Percentiles rank a stretch among this genome's conserved stretches.
phyloP scores from a whole-genome alignment of 2,888 invertebrate species.

The Amphipoea oculea region DNA sequence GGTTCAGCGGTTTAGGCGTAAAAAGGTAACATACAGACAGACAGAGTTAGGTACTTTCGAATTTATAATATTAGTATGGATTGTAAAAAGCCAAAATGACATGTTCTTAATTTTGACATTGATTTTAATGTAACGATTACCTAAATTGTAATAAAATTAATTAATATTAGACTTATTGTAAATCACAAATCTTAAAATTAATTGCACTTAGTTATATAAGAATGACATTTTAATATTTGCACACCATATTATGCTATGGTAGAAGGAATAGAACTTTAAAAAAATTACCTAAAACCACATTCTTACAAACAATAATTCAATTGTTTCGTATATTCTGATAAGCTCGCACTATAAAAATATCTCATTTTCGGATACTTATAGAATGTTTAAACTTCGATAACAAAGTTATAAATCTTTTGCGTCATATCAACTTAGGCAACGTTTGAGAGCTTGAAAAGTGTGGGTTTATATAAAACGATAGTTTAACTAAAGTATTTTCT shows the following conservation, averaged over 20 bases:
- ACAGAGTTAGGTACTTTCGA: too few species aligned
- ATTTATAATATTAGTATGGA: too few species aligned
- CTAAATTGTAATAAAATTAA: neutral
- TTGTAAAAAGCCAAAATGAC: neutral
- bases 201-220: neutral
- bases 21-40: too few species aligned
- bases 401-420: neutral
- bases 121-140: neutral
- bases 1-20: too few species aligned
- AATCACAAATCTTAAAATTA: neutral
- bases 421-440: conserved; percentile 2
- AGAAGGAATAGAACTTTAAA: neutral
- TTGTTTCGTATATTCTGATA: conserved; percentile 13
- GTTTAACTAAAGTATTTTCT: neutral
- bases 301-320: neutral
- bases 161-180: neutral
- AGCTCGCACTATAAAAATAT: neutral
- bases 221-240: neutral
- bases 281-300: neutral
- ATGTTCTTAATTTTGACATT: neutral
- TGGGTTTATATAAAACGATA: neutral
- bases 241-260: neutral
- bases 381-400: conserved; percentile 5
- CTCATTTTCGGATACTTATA: neutral
- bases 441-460: neutral